phyloP scores from a whole-genome alignment of 2,113 vertebrate genomes.

The Callospermophilus lateralis region DNA sequence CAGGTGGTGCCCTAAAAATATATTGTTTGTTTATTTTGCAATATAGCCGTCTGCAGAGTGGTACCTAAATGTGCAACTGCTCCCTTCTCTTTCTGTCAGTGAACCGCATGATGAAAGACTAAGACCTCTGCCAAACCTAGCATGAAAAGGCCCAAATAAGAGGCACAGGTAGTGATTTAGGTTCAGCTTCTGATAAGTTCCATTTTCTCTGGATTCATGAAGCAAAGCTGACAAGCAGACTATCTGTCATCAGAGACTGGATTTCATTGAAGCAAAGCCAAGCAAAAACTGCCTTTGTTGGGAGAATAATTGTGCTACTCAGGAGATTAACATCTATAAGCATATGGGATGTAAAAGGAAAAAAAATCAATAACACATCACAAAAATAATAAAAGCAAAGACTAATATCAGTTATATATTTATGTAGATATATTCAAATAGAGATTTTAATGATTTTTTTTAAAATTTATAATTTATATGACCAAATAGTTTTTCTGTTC shows the following conservation, averaged over 20 bases:
- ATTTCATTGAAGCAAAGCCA: constrained; percentile 57
- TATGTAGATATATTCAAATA: constrained; percentile 37
- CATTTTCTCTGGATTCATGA: constrained; percentile 65
- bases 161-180: constrained; percentile 32
- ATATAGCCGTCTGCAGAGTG: constrained; percentile 74
- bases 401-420: constrained; percentile 47
- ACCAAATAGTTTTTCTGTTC: not conserved
- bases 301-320: constrained; percentile 52
- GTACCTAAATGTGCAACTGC: constrained; percentile 63
- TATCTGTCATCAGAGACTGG: constrained; percentile 60
- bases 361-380: constrained; percentile 6
- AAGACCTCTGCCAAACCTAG: constrained; percentile 18
- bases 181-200: constrained; percentile 33
- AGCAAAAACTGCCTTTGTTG: constrained; percentile 28
- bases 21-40: constrained; percentile 83
- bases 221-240: constrained; percentile 56
- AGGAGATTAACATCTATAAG: constrained; percentile 66
- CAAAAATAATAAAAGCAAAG: constrained; percentile 59
- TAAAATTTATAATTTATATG: not conserved
- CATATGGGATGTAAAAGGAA: not conserved
- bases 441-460: constrained; percentile 4
- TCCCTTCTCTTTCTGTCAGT: not conserved
- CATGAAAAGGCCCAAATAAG: constrained; percentile 35
- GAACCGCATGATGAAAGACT: constrained; percentile 54
- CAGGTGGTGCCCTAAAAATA: constrained; percentile 86